Base-by-base conservation (phyloP, 2,888 invertebrate genomes). In the Petrophora chlorosata region DNA sequence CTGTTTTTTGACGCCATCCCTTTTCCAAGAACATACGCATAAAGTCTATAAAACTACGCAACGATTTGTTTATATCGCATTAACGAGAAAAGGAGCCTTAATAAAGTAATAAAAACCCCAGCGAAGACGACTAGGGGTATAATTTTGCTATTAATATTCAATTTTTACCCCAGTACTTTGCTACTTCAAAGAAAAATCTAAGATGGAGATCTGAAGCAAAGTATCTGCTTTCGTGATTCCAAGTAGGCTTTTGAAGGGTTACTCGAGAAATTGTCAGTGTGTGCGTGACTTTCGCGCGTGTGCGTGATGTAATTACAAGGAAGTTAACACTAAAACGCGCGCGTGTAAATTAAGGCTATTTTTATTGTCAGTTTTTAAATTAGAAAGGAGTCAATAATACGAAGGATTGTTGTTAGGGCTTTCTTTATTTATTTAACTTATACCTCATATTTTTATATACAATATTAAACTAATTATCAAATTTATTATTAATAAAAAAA, bases 91-190 rank as follows among this genome's bases (percentile, higher is more conserved):
- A 67, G 59, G 63, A 59, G 48, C 59, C 64, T 72, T 86, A 88
- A 89, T 89, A 89, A 85, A 89, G 89, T 76, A 83, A 90, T 90
- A 89, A 89, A 87, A 85, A 79, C 74, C 72, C 66, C 48, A 73
- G 76, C 74, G 76, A 68, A 70, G 78, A 73, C 76, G 70, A 53
- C 63, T 61, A 55, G 69, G 72, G 74, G 77, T 79, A 84, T 89
- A 88, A 89, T 88, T 83, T 88, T 71, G 82, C 89, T 87, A 90
- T 90, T 90, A 89, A 90, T 89, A 90, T 90, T 90, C 89, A 88
- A 89, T 89, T 86, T 88, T 82, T 79, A 81, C 80, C 82, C 79
- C 76, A 76, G 79, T 82, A 79, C 72, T 80, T 62, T 76, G 65
- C 71, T 67, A 76, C 85, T 90, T 89, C 89, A 89, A 85, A 87